Evolutionary conservation across 2,888 invertebrate species (phyloP).

Genomic region (Drosophila infuscata): DNA sequence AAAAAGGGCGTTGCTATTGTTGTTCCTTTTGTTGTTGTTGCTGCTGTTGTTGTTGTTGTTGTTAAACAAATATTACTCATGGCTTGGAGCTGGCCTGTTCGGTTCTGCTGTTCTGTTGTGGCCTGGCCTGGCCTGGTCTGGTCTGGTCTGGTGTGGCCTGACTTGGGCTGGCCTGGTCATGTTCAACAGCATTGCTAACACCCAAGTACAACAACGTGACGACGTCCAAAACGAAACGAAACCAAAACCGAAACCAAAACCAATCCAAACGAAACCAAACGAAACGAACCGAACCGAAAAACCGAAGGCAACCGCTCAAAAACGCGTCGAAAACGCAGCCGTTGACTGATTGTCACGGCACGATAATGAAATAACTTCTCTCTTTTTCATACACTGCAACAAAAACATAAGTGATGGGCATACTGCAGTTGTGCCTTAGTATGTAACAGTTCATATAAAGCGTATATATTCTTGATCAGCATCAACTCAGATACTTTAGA

Average conservation of each 20-base stretch:
- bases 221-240: conserved; percentile 53
- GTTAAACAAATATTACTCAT: conserved; percentile 78
- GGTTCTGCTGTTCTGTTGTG: conserved; percentile 4
- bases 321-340: conserved; percentile 62
- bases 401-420: neutral
- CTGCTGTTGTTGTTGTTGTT: conserved; percentile 38
- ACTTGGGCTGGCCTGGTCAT: conserved; percentile 55
- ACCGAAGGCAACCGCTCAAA: conserved; percentile 11
- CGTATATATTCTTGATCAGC: neutral
- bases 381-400: neutral
- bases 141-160: neutral
- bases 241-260: conserved; percentile 7
- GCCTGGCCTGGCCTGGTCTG: conserved; percentile 13
- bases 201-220: conserved; percentile 73
- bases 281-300: conserved; percentile 20
- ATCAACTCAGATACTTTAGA: neutral
- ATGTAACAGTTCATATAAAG: neutral
- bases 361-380: conserved; percentile 72
- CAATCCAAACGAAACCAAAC: conserved; percentile 5
- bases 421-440: neutral
- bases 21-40: conserved; percentile 17
- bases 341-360: conserved; percentile 75
- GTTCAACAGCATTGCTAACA: conserved; percentile 78
- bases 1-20: conserved; percentile 70
- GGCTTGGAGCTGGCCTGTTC: conserved; percentile 24